Percentiles rank a stretch among this genome's conserved stretches.
Conservation (phyloP, 2,888 invertebrate species). For the Hydropsyche betteni region DNA sequence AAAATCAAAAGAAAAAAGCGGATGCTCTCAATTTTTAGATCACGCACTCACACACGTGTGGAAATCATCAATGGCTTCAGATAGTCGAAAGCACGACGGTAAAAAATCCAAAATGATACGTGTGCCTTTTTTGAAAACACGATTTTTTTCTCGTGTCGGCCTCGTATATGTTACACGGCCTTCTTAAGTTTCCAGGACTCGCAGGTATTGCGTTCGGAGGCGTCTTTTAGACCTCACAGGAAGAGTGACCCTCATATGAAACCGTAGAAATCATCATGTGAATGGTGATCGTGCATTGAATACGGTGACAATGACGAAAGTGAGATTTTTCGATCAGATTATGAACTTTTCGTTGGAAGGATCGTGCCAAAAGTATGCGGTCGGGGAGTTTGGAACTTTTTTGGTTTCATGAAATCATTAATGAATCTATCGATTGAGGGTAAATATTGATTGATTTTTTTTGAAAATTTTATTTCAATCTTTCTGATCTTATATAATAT, state of each 20-base stretch:
- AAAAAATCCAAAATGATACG: slow-evolving; percentile 35
- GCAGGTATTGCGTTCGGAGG: slow-evolving; percentile 32
- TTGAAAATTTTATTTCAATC: too few relatives aligned
- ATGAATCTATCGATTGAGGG: too few relatives aligned
- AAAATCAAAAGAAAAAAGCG: background rate
- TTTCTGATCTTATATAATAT: too few relatives aligned
- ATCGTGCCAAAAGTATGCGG: too few relatives aligned
- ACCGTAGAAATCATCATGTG: slow-evolving; percentile 39
- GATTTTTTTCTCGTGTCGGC: slow-evolving; percentile 42
- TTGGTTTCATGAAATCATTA: too few relatives aligned
- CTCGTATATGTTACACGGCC: slow-evolving; percentile 44
- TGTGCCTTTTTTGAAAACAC: slow-evolving; percentile 31
- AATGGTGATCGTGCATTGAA: background rate
- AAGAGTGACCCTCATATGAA: slow-evolving; percentile 36
- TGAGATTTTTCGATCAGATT: too few relatives aligned
- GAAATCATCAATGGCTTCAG: slow-evolving; percentile 37
- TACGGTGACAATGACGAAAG: too few relatives aligned
- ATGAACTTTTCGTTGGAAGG: too few relatives aligned
- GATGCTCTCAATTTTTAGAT: slow-evolving; percentile 39
- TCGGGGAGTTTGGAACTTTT: too few relatives aligned
- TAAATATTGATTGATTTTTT: too few relatives aligned
- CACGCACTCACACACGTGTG: slow-evolving; percentile 4
- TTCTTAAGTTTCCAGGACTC: slow-evolving; percentile 46
- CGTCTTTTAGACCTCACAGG: slow-evolving; percentile 45
- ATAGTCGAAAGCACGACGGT: background rate